Evolutionary conservation across 2,888 invertebrate genomes (phyloP).

Genomic region (Lasioglossum marginatum): DNA sequence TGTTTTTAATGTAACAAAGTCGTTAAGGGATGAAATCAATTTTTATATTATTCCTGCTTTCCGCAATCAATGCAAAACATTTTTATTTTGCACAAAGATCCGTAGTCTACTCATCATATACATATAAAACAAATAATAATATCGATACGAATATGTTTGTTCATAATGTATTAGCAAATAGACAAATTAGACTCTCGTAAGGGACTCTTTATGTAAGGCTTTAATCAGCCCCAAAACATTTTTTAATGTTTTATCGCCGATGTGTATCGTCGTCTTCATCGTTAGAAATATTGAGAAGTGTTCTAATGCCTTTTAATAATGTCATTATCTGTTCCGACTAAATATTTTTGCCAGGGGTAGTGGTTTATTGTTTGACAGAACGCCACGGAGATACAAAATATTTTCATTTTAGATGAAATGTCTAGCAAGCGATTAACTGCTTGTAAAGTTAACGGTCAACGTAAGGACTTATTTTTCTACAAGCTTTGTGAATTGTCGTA

Average conservation of each 20-base stretch:
- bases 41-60: too few relatives aligned
- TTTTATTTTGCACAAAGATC: too few relatives aligned
- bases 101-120: too few relatives aligned
- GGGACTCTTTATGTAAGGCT: too few relatives aligned
- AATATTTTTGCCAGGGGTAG: background rate
- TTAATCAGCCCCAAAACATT: too few relatives aligned
- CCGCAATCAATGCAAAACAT: too few relatives aligned
- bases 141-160: background rate
- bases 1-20: too few relatives aligned
- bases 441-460: background rate
- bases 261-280: too few relatives aligned
- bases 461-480: background rate
- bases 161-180: background rate
- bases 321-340: background rate
- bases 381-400: background rate
- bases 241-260: too few relatives aligned
- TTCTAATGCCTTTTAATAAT: background rate
- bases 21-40: too few relatives aligned
- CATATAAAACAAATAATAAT: too few relatives aligned
- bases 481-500: background rate
- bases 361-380: background rate
- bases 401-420: background rate
- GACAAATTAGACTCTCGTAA: background rate
- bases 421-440: background rate
- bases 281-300: background rate